Conservation (phyloP, 2,888 invertebrate genomes). For the Geotrupes spiniger region DNA sequence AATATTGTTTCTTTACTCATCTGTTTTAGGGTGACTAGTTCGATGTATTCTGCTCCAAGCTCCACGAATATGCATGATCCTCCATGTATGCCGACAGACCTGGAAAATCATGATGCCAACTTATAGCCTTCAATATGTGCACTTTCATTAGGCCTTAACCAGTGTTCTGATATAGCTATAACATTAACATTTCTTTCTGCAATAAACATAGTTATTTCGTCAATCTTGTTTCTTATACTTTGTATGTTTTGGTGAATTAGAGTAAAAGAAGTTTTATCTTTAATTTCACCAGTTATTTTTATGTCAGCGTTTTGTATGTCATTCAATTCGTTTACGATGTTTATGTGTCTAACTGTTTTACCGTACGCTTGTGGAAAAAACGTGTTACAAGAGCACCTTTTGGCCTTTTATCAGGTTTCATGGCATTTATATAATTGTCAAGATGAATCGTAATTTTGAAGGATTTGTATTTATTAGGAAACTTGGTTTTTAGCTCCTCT, state of each 20-base stretch:
- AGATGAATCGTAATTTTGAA: no score
- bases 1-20: constrained; percentile 3
- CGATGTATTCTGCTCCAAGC: background rate
- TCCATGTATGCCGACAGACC: background rate
- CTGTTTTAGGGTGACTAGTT: constrained; percentile 1
- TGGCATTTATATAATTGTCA: no score
- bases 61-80: constrained; percentile 6
- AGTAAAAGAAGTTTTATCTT: background rate
- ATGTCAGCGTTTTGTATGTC: no score
- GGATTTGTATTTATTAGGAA: no score
- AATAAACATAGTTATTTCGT: background rate
- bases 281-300: no score
- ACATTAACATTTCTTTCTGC: background rate
- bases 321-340: no score
- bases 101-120: background rate
- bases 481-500: no score
- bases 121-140: background rate
- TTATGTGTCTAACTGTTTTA: no score
- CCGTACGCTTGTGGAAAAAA: no score
- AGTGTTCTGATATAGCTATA: constrained; percentile 7
- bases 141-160: constrained; percentile 9
- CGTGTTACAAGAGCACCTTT: no score
- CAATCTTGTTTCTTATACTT: constrained; percentile 1
- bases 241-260: constrained; percentile 1
- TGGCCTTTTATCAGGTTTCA: no score